Percentiles rank a stretch among this genome's conserved stretches.
Conservation (phyloP, 2,113 vertebrate genomes). For the Plecturocebus donacophilus region DNA sequence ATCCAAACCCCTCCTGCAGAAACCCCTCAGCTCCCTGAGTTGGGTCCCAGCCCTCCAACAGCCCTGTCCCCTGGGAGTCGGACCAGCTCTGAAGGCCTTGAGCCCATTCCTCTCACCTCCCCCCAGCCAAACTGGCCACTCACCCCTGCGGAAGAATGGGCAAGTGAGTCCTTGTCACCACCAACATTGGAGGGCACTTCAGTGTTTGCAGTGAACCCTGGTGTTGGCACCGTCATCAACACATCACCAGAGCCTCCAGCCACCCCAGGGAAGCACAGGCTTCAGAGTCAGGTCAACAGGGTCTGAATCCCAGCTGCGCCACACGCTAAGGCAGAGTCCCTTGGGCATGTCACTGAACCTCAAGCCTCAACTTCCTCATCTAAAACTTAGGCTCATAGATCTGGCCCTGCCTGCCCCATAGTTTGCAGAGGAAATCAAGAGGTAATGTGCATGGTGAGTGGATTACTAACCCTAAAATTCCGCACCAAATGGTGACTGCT, state of each 20-base stretch:
- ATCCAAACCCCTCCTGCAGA: not conserved
- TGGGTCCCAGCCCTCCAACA: not conserved
- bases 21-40: not conserved
- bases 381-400: not conserved
- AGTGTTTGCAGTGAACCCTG: not conserved
- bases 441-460: not conserved
- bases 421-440: not conserved
- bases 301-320: not conserved
- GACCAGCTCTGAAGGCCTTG: not conserved
- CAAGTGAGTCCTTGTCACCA: not conserved
- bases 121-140: rapidly evolving
- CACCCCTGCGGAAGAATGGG: not conserved
- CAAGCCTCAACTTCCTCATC: not conserved
- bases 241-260: not conserved
- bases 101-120: not conserved
- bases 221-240: not conserved
- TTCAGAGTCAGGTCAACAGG: too few relatives aligned
- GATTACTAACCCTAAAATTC: not conserved
- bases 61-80: not conserved
- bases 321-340: not conserved
- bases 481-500: not conserved
- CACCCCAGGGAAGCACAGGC: not conserved
- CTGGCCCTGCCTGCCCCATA: not conserved
- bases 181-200: rapidly evolving
- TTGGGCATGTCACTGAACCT: not conserved